These are phyloP conservation scores for Hypothenemus hampei DNA, from an alignment of 1,140 invertebrate species.

Conservation along the genomic window DNA sequence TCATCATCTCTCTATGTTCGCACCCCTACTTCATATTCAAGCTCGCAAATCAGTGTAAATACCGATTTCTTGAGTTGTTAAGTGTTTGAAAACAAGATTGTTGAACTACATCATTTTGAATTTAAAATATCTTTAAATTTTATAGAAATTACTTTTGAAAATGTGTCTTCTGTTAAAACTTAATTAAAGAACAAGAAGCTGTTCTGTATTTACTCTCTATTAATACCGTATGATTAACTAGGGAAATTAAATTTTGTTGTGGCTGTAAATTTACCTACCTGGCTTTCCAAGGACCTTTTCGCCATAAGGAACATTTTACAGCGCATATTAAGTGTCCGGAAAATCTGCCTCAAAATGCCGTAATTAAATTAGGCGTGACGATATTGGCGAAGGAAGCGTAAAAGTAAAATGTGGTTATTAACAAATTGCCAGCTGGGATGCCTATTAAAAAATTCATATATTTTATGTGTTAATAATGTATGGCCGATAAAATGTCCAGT, in stretches of 20 bases:
- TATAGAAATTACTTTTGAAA: too few species aligned
- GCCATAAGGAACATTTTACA: slow-evolving; percentile 12
- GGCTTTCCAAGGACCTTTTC: slow-evolving; percentile 11
- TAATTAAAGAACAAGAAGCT: neutral
- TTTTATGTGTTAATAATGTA: neutral
- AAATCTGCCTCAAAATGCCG: slow-evolving; percentile 6
- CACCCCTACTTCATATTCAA: too few species aligned
- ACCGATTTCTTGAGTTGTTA: too few species aligned
- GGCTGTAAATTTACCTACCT: slow-evolving; percentile 10
- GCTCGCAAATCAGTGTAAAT: too few species aligned
- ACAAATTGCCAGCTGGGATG: neutral
- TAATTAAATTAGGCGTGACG: slow-evolving; percentile 13
- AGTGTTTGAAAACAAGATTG: too few species aligned
- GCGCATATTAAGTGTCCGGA: slow-evolving; percentile 7
- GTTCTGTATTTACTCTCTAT: slow-evolving; percentile 1
- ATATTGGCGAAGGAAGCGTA: slow-evolving; percentile 1
- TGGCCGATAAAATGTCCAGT: neutral
- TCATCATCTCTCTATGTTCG: too few species aligned
- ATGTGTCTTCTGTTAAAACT: too few species aligned
- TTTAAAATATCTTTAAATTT: too few species aligned
- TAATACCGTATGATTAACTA: slow-evolving; percentile 16
- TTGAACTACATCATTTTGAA: too few species aligned
- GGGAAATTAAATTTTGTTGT: slow-evolving; percentile 12
- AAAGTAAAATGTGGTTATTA: slow-evolving; percentile 4
- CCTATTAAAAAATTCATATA: neutral